Percentiles rank a stretch among this genome's conserved stretches.
Conservation (phyloP, 2,888 invertebrate genomes). For the Dastarcus helophoroides region DNA sequence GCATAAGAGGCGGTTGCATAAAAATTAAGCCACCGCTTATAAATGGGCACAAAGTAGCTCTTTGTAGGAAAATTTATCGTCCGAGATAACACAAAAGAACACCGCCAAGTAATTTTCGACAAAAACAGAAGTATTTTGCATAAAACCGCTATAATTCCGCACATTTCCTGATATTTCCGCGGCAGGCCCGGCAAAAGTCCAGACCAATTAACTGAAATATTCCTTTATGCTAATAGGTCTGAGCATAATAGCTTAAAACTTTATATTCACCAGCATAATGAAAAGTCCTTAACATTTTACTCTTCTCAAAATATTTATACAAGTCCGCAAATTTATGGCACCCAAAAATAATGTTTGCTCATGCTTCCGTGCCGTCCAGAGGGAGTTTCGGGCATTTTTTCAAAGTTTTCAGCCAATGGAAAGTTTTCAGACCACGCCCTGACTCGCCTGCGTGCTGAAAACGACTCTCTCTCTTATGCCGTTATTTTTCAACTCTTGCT, state of each 20-base stretch:
- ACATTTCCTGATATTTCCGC: slow-evolving; percentile 29
- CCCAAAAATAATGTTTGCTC: slow-evolving; percentile 39
- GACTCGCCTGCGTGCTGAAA: slow-evolving; percentile 26
- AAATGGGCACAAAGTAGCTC: too few species aligned
- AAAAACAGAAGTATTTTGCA: slow-evolving; percentile 27
- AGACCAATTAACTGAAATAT: slow-evolving; percentile 37
- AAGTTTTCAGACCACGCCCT: slow-evolving; percentile 28
- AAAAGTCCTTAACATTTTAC: slow-evolving; percentile 40
- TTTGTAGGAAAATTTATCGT: too few species aligned
- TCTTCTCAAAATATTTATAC: slow-evolving; percentile 41
- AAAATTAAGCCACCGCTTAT: too few species aligned
- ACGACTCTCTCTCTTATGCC: slow-evolving; percentile 26
- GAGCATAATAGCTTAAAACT: slow-evolving; percentile 38
- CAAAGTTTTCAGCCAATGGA: slow-evolving; percentile 36
- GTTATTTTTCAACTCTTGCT: slow-evolving; percentile 29
- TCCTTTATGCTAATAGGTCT: slow-evolving; percentile 38
- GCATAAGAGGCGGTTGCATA: too few species aligned
- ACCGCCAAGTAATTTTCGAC: slow-evolving; percentile 24
- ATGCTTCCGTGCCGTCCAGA: slow-evolving; percentile 30
- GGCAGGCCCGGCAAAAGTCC: slow-evolving; percentile 23
- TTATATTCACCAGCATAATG: slow-evolving; percentile 37
- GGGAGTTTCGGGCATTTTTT: slow-evolving; percentile 33
- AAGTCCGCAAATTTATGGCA: slow-evolving; percentile 39
- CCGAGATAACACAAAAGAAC: slow-evolving; percentile 2
- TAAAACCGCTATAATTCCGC: slow-evolving; percentile 30